phyloP scores from a whole-genome alignment of 2,888 invertebrate genomes.

The Drosophila aldrichi region DNA sequence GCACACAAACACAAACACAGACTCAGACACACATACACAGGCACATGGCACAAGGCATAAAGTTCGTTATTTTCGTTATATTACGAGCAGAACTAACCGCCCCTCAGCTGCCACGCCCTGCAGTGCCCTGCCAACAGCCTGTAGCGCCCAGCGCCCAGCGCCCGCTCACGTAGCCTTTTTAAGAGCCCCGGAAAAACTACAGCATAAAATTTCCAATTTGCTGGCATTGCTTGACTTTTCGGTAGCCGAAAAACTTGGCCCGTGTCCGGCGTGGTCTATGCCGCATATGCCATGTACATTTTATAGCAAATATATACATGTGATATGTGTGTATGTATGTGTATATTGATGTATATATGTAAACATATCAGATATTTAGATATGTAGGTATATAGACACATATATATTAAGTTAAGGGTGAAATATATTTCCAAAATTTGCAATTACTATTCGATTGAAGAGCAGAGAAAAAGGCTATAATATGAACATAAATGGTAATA shows the following conservation, averaged over 20 bases:
- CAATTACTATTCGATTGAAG: not conserved
- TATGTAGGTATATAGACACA: not conserved
- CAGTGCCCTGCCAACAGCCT: not conserved
- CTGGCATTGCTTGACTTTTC: constrained; percentile 71
- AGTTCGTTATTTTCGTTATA: constrained; percentile 68
- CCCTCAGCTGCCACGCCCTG: not conserved
- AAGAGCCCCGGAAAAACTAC: constrained; percentile 64
- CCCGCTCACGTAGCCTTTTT: constrained; percentile 67
- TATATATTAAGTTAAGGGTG: no score
- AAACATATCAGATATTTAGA: no score
- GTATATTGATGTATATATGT: not conserved
- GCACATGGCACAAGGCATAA: constrained; percentile 30
- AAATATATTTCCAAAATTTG: not conserved
- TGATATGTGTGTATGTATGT: not conserved
- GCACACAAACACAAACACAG: constrained; percentile 39
- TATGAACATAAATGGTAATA: not conserved
- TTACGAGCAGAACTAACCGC: constrained; percentile 35
- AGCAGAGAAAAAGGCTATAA: not conserved
- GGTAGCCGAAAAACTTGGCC: constrained; percentile 66
- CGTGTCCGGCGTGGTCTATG: constrained; percentile 48
- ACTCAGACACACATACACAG: constrained; percentile 28
- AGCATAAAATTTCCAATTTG: constrained; percentile 81
- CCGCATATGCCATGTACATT: constrained; percentile 8
- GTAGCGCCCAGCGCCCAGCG: not conserved
- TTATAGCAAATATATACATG: not conserved